Percentiles rank a stretch among this genome's conserved stretches.
Evolutionary conservation across 1,140 invertebrate genomes (phyloP).

Genomic region (Zaprionus vittiger): DNA sequence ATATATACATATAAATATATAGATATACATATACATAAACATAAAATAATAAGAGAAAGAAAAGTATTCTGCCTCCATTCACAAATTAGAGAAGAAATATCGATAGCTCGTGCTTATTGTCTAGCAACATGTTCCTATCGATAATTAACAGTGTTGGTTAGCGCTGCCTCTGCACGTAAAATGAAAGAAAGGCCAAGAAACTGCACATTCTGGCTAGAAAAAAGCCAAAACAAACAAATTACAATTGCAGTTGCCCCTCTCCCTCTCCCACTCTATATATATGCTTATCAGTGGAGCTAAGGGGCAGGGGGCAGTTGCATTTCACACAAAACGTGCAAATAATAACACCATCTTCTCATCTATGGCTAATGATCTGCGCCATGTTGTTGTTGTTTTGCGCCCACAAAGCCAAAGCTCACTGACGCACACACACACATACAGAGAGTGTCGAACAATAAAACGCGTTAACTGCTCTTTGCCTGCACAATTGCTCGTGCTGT

Average conservation of each 20-base stretch:
- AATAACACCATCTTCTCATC: slow-evolving; percentile 77
- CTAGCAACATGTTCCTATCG: no score
- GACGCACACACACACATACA: slow-evolving; percentile 47
- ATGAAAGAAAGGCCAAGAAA: neutral
- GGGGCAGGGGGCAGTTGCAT: slow-evolving; percentile 60
- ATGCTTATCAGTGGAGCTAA: neutral
- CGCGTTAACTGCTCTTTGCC: slow-evolving; percentile 77
- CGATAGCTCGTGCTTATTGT: no score
- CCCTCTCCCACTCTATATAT: neutral
- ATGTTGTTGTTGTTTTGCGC: slow-evolving; percentile 40
- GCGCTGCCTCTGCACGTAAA: neutral
- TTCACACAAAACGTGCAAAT: slow-evolving; percentile 75
- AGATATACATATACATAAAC: no score
- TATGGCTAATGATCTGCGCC: slow-evolving; percentile 71
- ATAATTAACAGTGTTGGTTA: no score
- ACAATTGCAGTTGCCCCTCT: neutral
- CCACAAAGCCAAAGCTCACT: slow-evolving; percentile 29
- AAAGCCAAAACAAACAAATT: neutral
- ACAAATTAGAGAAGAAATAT: no score
- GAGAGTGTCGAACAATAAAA: slow-evolving; percentile 65
- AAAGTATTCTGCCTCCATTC: neutral
- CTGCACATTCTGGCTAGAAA: neutral
- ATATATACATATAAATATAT: no score
- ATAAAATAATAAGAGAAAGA: neutral
- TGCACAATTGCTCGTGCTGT: slow-evolving; percentile 49